Evolutionary conservation across 2,888 invertebrate species (phyloP), one percentile per base, ranked within the genome.

Genomic region (Phlogophora meticulosa): DNA sequence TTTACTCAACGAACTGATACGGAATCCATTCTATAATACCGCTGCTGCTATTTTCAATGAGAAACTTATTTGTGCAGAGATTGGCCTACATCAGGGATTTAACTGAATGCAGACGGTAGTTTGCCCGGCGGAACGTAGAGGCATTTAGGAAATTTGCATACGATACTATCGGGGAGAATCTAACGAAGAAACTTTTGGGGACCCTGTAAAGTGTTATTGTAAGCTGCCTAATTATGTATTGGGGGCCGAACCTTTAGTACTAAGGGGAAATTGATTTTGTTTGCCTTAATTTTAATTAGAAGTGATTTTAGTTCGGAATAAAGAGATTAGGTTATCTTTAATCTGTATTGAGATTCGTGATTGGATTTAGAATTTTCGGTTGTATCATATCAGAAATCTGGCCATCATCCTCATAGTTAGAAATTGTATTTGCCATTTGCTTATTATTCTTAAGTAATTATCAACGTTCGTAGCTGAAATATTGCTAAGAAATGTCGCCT

Each of bases 61-160:
- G 65, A 76, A 85, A 86, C 81, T 84, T 85, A 87, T 88, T 87
- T 83, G 78, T 70, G 72, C 67, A 42, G 79, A 85, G 85, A 89
- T 87, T 88, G 86, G 83, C 78, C 84, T 86, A 87, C 89, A 87
- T 88, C 83, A 84, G 86, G 87, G 88, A 91, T 87, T 90, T 85
- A 87, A 86, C 84, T 87, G 79, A 78, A 86, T 86, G 80, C 85
- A 85, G 87, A 86, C 83, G 84, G 84, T 83, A 87, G 85, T 87
- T 87, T 85, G 78, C 82, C 81, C 59, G 48, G 57, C 28, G 34
- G 42, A 68, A 80, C 84, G 80, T 78, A 64, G 62, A 84, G 85
- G 87, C 84, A 89, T 92, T 92, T 90, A 88, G 87, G 80, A 88
- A 89, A 92, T 93, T 93, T 92, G 91, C 92, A 93, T 92, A 81